Base-by-base conservation (phyloP, 2,113 vertebrate genomes). In the Amia ocellicauda region DNA sequence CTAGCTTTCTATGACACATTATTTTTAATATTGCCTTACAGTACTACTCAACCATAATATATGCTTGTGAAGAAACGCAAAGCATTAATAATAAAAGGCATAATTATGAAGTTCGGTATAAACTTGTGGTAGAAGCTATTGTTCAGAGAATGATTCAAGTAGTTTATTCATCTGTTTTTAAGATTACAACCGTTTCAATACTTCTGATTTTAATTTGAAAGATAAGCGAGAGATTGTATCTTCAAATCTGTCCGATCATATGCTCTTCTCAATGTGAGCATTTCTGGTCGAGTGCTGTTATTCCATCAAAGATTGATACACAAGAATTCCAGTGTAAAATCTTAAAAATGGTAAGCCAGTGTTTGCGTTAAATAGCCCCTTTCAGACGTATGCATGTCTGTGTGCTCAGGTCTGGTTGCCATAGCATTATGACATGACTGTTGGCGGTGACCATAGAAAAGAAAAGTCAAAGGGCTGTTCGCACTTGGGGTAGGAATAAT, bases 391-490 rank as follows among this genome's bases (percentile, higher is more conserved):
- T 68, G 66, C 64, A 52, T 76, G 75, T 76, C 78, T 84, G 52
- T 74, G 51, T 73, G 75, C 65, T 71, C 71, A 56, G 19, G 55
- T 42, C 61, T 67, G 62, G 85, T 89, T 89, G 78, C 80, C 68
- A 75, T 85, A 84, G 73, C 50, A 56, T 63, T 59, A 8, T 13
- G 70, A 69, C 73, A 68, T 2, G 45, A 72, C 51, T 71, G 40
- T 69, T 80, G 72, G 69, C 69, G 60, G 57, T 64, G 64, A 64
- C 45, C 27, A 22, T 26, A 52, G 43, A 19, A 41, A 66, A 69
- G 63, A 55, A 58, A 75, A 63, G 69, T 28, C 17, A 60, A 72
- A 74, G 55, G 70, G 58, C 52, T 43, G 61, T 42, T 55, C 66
- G 49, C 67, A 71, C 60, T 69, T 41, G 70, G 74, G 64, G 20